These are phyloP conservation scores for Cheirogaleus major DNA, from an alignment of 2,797 vertebrate genomes.

Conservation along the genomic window DNA sequence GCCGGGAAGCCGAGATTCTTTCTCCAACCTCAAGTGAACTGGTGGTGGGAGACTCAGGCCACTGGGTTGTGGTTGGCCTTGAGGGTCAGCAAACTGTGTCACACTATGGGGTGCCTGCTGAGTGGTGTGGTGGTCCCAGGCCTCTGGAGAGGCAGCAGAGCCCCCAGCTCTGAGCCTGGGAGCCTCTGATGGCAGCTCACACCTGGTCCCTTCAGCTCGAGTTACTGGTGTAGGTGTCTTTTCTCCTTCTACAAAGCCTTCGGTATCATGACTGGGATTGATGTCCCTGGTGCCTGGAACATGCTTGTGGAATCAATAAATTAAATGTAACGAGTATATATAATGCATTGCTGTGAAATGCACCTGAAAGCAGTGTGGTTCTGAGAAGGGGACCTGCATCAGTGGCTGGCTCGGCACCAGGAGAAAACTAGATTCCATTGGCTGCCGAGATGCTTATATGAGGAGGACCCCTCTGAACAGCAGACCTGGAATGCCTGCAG, in stretches of 20 bases:
- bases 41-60: neutral
- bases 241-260: neutral
- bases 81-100: neutral
- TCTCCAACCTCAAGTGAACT: neutral
- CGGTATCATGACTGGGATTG: neutral
- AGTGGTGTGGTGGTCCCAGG: neutral
- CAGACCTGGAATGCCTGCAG: fast-evolving
- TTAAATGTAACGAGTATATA: neutral
- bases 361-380: neutral
- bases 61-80: neutral
- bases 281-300: neutral
- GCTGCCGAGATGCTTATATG: fast-evolving
- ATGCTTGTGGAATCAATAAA: neutral
- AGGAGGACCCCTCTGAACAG: neutral
- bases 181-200: neutral
- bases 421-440: fast-evolving
- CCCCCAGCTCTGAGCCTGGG: neutral
- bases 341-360: neutral
- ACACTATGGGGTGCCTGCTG: neutral
- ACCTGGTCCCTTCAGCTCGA: neutral
- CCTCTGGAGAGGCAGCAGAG: neutral
- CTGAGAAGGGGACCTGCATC: neutral
- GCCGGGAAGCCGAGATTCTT: neutral
- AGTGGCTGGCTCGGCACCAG: neutral
- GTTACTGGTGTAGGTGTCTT: neutral